Evolutionary conservation across 2,113 vertebrate genomes (phyloP).

Genomic region (Hassar affinis): DNA sequence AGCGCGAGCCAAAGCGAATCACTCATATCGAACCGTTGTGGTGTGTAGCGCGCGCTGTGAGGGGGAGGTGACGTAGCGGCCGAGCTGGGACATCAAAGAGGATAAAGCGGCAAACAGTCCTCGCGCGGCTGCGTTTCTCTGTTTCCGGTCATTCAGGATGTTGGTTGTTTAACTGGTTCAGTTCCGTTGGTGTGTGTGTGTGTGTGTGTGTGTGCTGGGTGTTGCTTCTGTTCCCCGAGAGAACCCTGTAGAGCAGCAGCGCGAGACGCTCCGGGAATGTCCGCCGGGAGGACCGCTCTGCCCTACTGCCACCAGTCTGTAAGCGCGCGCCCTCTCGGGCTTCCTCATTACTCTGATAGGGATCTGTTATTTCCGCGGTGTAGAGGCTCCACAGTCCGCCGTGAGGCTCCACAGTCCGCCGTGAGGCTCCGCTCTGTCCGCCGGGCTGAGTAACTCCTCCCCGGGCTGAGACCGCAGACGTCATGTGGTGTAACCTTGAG

Average conservation of each 20-base stretch:
- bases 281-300: constrained; percentile 50
- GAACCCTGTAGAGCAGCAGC: constrained; percentile 24
- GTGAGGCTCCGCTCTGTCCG: not conserved
- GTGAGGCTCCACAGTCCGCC: too few relatives aligned
- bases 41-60: not conserved
- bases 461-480: too few relatives aligned
- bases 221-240: constrained; percentile 1
- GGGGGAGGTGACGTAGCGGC: constrained; percentile 41
- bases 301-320: constrained; percentile 55
- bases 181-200: too few relatives aligned
- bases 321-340: constrained; percentile 33
- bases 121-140: constrained; percentile 32
- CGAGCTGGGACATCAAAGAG: constrained; percentile 39
- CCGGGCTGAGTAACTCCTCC: not conserved
- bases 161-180: too few relatives aligned
- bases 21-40: not conserved
- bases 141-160: too few relatives aligned
- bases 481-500: not conserved
- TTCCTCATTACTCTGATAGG: too few relatives aligned
- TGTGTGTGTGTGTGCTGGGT: too few relatives aligned
- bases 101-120: constrained; percentile 28
- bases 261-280: constrained; percentile 41
- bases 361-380: too few relatives aligned
- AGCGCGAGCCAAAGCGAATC: not conserved
- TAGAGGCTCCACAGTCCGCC: too few relatives aligned